Conservation (phyloP, 2,888 invertebrate species). For the Tortrix viridana region DNA sequence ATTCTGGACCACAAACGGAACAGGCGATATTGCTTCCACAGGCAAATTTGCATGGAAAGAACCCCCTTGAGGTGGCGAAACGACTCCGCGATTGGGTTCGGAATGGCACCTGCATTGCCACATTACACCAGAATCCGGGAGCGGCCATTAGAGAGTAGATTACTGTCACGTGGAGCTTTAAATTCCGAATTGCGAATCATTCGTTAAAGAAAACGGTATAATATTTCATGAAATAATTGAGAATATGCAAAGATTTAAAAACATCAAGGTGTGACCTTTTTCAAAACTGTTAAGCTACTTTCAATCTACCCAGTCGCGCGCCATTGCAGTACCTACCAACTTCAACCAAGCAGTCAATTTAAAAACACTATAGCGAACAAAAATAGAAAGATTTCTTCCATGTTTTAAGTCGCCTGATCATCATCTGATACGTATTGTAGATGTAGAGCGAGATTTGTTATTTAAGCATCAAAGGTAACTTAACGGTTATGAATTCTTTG, state of each 20-base stretch:
- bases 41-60: conserved; percentile 37
- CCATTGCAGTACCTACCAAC: too few species aligned
- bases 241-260: too few species aligned
- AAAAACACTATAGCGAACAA: too few species aligned
- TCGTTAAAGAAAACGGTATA: background rate
- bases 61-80: conserved; percentile 34
- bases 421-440: background rate
- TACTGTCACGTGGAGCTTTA: conserved; percentile 16
- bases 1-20: conserved; percentile 34
- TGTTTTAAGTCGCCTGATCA: too few species aligned
- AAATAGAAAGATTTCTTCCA: too few species aligned
- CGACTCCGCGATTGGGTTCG: conserved; percentile 26
- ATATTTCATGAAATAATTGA: too few species aligned
- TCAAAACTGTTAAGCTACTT: too few species aligned
- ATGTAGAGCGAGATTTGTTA: background rate
- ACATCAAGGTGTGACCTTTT: too few species aligned
- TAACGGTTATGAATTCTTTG: background rate
- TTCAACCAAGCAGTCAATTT: too few species aligned
- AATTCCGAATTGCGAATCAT: conserved; percentile 5
- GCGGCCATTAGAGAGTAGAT: conserved; percentile 29
- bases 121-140: conserved; percentile 18
- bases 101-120: conserved; percentile 18
- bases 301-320: too few species aligned
- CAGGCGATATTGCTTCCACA: conserved; percentile 32
- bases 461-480: background rate